Evolutionary conservation across 2,888 invertebrate genomes (phyloP), one percentile per base, ranked within the genome.

Genomic region (Drosophila cyrtoloma): DNA sequence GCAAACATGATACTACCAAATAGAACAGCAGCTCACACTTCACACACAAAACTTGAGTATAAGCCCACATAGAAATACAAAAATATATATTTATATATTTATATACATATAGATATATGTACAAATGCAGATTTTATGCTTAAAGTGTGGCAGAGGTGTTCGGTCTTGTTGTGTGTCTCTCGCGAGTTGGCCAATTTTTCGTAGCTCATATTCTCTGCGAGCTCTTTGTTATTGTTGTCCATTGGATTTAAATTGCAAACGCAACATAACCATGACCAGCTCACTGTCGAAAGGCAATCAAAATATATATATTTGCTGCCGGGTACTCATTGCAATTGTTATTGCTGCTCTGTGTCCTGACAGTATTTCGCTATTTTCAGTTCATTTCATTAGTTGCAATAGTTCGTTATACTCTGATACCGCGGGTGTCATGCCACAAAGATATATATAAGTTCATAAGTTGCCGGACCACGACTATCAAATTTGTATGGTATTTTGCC

Each of bases 181-280:
- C 56, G 42, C 56, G 33, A 57, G 42, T 50, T 33, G 33, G 30
- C 42, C 37, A 22, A 53, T 47, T 71, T 58, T 59, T n/a, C n/a
- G 22, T 22, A 12, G 51, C 59, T 71, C 35, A 62, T 39, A 47
- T 58, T 64, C 47, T 59, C 61, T 59, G 64, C 53, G 44, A 37
- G 50, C 47, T 69, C 52, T 57, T 58, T 71, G 58, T 55, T 64
- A 35, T 57, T 61, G 66, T 62, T 78, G 70, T 56, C 70, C 47
- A 68, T 80, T 68, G 67, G 56, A 77, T 71, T 71, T 69, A 64
- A 73, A 80, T 73, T 80, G 68, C 63, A 75, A 33, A 53, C 35
- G 44, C 67, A 77, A 64, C 71, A 64, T 61, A 62, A 42, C 50
- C 71, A 64, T 61, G 59, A 42, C 50, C 50, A 66, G 63, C 50